Evolutionary conservation across 2,888 invertebrate species (phyloP).

Genomic region (Balanococcus diminutus): DNA sequence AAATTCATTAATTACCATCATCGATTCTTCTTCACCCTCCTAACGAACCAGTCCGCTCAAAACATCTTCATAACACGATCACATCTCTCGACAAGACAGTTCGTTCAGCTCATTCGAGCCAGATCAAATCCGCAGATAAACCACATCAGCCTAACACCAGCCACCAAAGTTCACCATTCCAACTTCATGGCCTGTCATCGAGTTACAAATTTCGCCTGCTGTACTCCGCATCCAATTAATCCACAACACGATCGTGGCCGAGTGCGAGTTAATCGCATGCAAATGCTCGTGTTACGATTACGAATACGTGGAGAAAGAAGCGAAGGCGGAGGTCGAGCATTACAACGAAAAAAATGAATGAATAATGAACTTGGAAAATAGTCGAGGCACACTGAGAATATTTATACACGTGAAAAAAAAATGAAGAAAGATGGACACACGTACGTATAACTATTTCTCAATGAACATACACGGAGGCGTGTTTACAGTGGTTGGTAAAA

Average conservation of each 20-base stretch:
- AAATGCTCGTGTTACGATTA: background rate
- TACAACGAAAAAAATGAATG: slow-evolving; percentile 39
- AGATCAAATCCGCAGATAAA: background rate
- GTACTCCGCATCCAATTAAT: background rate
- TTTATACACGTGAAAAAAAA: background rate
- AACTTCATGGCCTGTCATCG: background rate
- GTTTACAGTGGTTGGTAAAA: background rate
- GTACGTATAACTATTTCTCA: background rate
- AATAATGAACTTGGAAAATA: slow-evolving; percentile 39
- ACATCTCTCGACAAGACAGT: background rate
- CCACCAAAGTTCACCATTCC: background rate
- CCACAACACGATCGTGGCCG: background rate
- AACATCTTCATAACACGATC: slow-evolving; percentile 6
- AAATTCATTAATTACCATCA: slow-evolving; percentile 10
- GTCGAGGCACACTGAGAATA: background rate
- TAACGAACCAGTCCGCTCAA: background rate
- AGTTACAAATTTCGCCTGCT: background rate
- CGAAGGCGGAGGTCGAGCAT: background rate
- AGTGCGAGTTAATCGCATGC: background rate
- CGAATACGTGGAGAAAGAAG: background rate
- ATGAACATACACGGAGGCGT: slow-evolving; percentile 4
- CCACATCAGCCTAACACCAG: background rate
- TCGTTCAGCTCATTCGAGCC: background rate
- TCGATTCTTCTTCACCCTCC: background rate
- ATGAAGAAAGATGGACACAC: background rate